A percentile compares a stretch with the other conserved stretches of the same genome.
These are phyloP conservation scores for Parazoanthus swiftii DNA, from an alignment of 92 coral and sea anemone species.

Conservation along the genomic window DNA sequence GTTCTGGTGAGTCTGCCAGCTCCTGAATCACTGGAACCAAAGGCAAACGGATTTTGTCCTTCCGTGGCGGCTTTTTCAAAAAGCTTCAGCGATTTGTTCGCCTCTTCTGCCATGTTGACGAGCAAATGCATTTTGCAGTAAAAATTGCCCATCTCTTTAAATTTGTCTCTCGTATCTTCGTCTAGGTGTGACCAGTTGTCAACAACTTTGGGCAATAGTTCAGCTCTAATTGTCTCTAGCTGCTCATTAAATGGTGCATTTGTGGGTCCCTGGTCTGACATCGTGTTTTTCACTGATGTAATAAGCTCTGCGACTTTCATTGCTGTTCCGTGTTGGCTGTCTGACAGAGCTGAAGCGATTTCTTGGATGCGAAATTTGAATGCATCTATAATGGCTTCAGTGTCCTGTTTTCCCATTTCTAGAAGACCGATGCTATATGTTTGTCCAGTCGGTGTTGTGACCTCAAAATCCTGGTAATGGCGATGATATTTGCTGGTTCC, in stretches of 20 bases:
- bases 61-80: constrained; percentile 54
- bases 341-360: constrained; percentile 43
- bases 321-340: neutral
- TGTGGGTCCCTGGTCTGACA: constrained; percentile 48
- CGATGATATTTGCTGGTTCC: constrained; percentile 50
- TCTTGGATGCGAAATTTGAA: constrained; percentile 45
- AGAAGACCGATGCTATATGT: constrained; percentile 50
- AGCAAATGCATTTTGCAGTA: constrained; percentile 46
- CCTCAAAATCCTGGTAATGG: constrained; percentile 50
- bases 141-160: constrained; percentile 51
- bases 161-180: constrained; percentile 32
- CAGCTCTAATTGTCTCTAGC: constrained; percentile 38
- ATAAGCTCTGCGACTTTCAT: constrained; percentile 43
- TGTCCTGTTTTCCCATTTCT: constrained; percentile 45
- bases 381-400: constrained; percentile 40
- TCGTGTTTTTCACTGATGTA: constrained; percentile 46
- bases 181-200: constrained; percentile 37
- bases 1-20: too few species aligned
- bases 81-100: constrained; percentile 45
- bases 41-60: constrained; percentile 18
- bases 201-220: constrained; percentile 46
- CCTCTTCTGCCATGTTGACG: constrained; percentile 47
- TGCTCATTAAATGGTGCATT: constrained; percentile 49
- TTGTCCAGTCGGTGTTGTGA: constrained; percentile 45
- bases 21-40: too few species aligned